A percentile compares a stretch with the other conserved stretches of the same genome.
These are phyloP conservation scores for Rhabdornis inornatus DNA, from an alignment of 2,113 vertebrate genomes.

Conservation along the genomic window DNA sequence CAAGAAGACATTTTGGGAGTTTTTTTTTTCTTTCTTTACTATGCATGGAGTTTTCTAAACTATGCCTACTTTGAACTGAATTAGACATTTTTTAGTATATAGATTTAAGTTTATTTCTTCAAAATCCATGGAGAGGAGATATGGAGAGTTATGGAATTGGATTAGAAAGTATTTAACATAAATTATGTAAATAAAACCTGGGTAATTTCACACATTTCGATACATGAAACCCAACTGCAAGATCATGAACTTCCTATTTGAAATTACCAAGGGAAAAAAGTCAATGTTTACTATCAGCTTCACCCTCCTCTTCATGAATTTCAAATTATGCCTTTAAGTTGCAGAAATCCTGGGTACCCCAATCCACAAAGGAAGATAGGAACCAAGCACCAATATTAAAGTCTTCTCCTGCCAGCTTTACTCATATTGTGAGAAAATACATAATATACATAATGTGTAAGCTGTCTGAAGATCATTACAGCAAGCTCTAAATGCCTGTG, in stretches of 20 bases:
- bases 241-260: not conserved
- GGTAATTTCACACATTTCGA: not conserved
- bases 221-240: not conserved
- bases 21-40: not conserved
- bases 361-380: not conserved
- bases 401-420: not conserved
- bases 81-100: not conserved
- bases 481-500: not conserved
- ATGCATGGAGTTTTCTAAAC: not conserved
- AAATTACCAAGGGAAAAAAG: not conserved
- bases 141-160: not conserved
- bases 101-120: not conserved
- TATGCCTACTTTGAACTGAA: not conserved
- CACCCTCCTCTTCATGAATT: not conserved
- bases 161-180: not conserved
- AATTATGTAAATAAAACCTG: not conserved
- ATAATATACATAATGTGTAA: not conserved
- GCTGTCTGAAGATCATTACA: not conserved
- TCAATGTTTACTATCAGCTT: not conserved
- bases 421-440: not conserved
- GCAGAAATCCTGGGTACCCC: not conserved
- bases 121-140: not conserved
- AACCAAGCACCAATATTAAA: not conserved
- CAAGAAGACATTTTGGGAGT: fast-evolving
- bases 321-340: not conserved